Percentiles rank a stretch among this genome's conserved stretches.
These are phyloP conservation scores for Antennarius maculatus DNA, from an alignment of 2,797 vertebrate species.

Conservation along the genomic window DNA sequence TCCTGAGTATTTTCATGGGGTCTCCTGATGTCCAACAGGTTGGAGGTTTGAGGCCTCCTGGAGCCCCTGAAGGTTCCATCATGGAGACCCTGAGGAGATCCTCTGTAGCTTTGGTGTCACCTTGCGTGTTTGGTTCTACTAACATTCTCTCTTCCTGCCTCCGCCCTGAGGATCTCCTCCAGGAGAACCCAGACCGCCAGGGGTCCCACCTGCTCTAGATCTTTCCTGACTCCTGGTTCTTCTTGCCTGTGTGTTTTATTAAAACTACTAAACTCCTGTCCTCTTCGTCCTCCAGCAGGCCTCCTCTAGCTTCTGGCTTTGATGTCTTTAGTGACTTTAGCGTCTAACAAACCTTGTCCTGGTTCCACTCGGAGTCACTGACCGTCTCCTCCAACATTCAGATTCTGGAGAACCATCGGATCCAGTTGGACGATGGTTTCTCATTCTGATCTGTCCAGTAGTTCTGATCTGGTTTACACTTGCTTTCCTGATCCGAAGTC, in stretches of 20 bases:
- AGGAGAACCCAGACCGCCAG: not conserved
- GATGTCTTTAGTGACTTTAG: not conserved
- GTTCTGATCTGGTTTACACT: too few relatives aligned
- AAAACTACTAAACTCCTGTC: constrained; percentile 1
- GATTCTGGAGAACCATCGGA: not conserved
- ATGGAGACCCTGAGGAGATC: not conserved
- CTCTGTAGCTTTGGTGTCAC: not conserved
- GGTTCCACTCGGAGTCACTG: constrained; percentile 16
- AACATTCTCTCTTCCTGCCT: not conserved
- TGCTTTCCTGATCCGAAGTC: not conserved
- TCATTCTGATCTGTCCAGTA: too few relatives aligned
- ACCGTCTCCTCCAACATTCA: not conserved
- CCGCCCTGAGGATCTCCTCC: not conserved
- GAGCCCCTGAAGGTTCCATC: not conserved
- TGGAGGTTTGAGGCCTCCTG: too few relatives aligned
- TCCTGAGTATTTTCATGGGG: constrained; percentile 1
- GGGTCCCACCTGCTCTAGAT: not conserved
- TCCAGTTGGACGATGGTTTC: not conserved
- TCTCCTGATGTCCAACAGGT: not conserved
- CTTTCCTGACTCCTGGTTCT: not conserved
- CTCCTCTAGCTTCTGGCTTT: constrained; percentile 12
- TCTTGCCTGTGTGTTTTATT: constrained; percentile 4
- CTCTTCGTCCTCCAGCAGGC: constrained; percentile 7
- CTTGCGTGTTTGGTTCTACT: not conserved
- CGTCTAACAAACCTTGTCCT: not conserved